phyloP scores from a whole-genome alignment of 2,113 vertebrate species.

The Indri indri region DNA sequence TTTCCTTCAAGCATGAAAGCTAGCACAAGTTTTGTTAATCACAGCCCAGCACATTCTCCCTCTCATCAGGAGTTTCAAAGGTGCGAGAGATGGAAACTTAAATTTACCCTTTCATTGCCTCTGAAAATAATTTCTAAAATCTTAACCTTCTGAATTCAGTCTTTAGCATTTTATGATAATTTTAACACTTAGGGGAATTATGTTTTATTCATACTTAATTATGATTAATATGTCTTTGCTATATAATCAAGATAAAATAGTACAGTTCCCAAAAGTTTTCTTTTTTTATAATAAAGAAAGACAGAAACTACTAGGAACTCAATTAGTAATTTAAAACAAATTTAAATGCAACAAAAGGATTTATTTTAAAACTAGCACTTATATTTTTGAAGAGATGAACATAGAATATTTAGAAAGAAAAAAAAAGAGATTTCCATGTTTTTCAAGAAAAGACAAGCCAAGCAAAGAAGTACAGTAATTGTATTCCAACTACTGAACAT shows the following conservation, averaged over 20 bases:
- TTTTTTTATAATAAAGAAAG: slow-evolving; percentile 45
- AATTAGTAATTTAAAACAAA: slow-evolving; percentile 29
- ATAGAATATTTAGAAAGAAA: not conserved
- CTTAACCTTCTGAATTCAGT: slow-evolving; percentile 40
- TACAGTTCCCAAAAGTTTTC: not conserved
- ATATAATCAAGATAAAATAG: slow-evolving; percentile 53
- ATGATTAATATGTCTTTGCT: slow-evolving; percentile 49
- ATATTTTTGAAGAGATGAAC: not conserved
- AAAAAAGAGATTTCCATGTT: not conserved
- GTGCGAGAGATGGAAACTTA: not conserved
- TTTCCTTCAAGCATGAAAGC: not conserved
- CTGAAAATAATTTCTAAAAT: slow-evolving; percentile 49
- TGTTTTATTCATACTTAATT: slow-evolving; percentile 48
- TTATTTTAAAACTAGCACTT: not conserved
- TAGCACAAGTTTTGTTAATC: not conserved
- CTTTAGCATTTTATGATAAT: slow-evolving; percentile 47
- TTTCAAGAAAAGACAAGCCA: not conserved
- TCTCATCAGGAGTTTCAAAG: not conserved
- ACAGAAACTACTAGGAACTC: slow-evolving; percentile 9
- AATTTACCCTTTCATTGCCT: not conserved
- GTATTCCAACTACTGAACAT: not conserved
- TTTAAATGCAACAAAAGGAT: not conserved
- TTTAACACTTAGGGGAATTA: slow-evolving; percentile 1
- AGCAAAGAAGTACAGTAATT: not conserved
- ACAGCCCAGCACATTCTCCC: not conserved